Evolutionary conservation across 1,140 invertebrate species (phyloP), one percentile per base, ranked within the genome.

Genomic region (Drosophila fuyamai): DNA sequence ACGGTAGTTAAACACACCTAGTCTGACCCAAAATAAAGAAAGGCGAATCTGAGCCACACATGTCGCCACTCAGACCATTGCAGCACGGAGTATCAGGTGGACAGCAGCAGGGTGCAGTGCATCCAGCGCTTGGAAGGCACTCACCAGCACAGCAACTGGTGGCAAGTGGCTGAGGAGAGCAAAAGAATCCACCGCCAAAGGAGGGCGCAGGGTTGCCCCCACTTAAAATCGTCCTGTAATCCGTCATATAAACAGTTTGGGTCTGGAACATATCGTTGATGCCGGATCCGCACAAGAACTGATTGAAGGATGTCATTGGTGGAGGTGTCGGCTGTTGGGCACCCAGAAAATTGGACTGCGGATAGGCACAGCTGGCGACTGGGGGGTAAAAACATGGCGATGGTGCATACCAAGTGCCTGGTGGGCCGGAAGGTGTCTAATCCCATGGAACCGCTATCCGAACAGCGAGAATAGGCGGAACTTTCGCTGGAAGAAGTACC

Each of bases 221-320:
- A 0, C 1, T 4, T 7, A 9, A 1, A 7, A 60, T n/a, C 2
- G 76, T 72, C 5, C 38, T 51, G 16, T 77, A 84, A 23, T 84
- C 80, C 4, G 44, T 46, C 18, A 14, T 16, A 32, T 84, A 84
- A 7, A 84, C 76, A 1, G 65, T 76, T 13, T 63, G 50, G 10
- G 6, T 0, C 12, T 79, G 57, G 8, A 83, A 8, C 2, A 23
- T 1, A 18, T 79, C 80, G n/a, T 73, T 66, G 0, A 50, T 1
- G 32, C 29, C 10, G 6, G 36, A 12, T 6, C 29, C 5, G 18
- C 23, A 23, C 23, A 23, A 23, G 23, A 23, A 23, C 23, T 1
- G 23, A 4, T 14, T 13, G 14, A 13, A 32, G 3, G 5, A 18
- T 44, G 29, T 5, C 16, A 10, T 40, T 10, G 8, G 16, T 18